Evolutionary conservation across 2,113 vertebrate genomes (phyloP).

Genomic region (Macroglossus sobrinus): DNA sequence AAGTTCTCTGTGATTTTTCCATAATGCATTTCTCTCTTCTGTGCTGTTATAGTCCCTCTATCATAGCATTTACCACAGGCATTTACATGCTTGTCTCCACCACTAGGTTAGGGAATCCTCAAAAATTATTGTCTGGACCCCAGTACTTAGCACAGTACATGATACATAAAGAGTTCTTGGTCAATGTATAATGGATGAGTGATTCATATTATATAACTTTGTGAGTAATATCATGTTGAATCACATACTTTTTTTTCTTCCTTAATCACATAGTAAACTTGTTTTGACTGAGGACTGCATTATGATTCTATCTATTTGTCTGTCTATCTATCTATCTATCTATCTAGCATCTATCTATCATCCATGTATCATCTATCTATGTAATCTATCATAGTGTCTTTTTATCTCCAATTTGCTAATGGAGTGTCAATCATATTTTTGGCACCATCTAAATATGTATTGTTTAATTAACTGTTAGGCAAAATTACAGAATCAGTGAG

Average conservation of each 20-base stretch:
- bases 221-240: not conserved
- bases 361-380: not conserved
- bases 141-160: not conserved
- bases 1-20: not conserved
- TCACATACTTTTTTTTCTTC: not conserved
- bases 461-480: not conserved
- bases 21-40: not conserved
- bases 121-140: not conserved
- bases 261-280: not conserved
- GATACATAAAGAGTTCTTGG: not conserved
- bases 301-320: not conserved
- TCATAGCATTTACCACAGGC: not conserved
- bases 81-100: not conserved
- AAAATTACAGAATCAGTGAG: not conserved
- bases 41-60: not conserved
- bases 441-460: not conserved
- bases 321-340: not conserved
- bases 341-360: not conserved
- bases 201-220: not conserved
- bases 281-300: not conserved
- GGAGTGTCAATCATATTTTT: not conserved
- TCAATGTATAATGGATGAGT: not conserved
- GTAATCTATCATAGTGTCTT: not conserved
- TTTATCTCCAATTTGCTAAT: not conserved
- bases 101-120: not conserved